Conservation (phyloP, 2,113 vertebrate genomes). For the Cygnus buccinator region DNA sequence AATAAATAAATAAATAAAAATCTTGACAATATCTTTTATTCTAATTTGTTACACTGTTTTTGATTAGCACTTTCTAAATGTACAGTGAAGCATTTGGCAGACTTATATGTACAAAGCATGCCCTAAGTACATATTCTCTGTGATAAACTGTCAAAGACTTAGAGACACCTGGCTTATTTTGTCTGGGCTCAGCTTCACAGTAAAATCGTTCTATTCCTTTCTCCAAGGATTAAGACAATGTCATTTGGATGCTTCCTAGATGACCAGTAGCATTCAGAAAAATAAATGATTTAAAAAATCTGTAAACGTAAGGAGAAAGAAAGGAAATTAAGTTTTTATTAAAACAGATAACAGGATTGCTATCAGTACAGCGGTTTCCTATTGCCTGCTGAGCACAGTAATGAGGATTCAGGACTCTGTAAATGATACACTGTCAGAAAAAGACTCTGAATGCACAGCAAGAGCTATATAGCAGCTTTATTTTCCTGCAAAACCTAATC, state of each 20-base stretch:
- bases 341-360: slow-evolving; percentile 71
- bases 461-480: neutral
- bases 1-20: neutral
- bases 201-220: neutral
- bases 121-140: neutral
- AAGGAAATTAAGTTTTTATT: slow-evolving; percentile 77
- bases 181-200: neutral
- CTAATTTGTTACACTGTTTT: neutral
- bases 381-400: slow-evolving; percentile 63
- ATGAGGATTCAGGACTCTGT: slow-evolving; percentile 58
- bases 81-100: neutral
- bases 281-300: slow-evolving; percentile 39
- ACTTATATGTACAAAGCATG: neutral
- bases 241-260: neutral
- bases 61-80: neutral
- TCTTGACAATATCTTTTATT: neutral
- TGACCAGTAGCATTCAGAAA: slow-evolving; percentile 2
- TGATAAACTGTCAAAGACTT: neutral
- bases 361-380: slow-evolving; percentile 67
- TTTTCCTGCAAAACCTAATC: slow-evolving; percentile 26
- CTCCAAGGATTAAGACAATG: neutral
- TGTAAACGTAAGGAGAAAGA: slow-evolving; percentile 24
- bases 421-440: slow-evolving; percentile 58
- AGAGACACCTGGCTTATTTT: neutral
- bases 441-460: slow-evolving; percentile 10